These are phyloP conservation scores for Limenitis camilla DNA, from an alignment of 2,888 invertebrate genomes.

Conservation along the genomic window DNA sequence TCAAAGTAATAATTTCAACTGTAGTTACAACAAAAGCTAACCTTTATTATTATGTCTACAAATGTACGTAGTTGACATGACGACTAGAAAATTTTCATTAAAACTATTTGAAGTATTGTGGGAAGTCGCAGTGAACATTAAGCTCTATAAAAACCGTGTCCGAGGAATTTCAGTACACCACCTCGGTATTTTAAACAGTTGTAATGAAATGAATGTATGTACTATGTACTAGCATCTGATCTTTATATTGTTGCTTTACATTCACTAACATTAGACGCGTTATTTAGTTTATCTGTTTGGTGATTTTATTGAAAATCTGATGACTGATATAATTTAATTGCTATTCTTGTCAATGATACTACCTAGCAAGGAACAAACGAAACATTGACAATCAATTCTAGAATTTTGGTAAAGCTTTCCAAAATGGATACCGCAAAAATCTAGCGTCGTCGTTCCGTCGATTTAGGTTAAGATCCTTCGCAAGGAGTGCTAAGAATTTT, in stretches of 20 bases:
- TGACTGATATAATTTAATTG: no score
- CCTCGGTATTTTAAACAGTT: conserved; percentile 57
- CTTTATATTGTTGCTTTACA: conserved; percentile 29
- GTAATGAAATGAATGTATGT: conserved; percentile 55
- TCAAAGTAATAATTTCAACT: no score
- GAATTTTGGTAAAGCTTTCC: no score
- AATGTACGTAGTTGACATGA: not conserved
- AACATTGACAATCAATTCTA: not conserved
- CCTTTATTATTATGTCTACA: not conserved
- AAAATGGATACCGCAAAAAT: no score
- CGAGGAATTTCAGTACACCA: conserved; percentile 22
- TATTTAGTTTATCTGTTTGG: no score
- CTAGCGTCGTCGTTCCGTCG: no score
- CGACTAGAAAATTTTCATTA: conserved; percentile 17
- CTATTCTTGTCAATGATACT: no score
- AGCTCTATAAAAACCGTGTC: conserved; percentile 24
- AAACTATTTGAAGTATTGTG: conserved; percentile 15
- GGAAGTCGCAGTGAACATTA: conserved; percentile 17
- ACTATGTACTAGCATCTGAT: conserved; percentile 35
- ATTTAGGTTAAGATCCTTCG: no score
- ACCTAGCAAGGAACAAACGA: no score
- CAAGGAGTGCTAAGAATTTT: no score
- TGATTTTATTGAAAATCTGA: no score
- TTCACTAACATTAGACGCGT: conserved; percentile 23
- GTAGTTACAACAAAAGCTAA: no score